Evolutionary conservation across 2,888 invertebrate genomes (phyloP), one percentile per base, ranked within the genome.

Genomic region (Boloria selene): DNA sequence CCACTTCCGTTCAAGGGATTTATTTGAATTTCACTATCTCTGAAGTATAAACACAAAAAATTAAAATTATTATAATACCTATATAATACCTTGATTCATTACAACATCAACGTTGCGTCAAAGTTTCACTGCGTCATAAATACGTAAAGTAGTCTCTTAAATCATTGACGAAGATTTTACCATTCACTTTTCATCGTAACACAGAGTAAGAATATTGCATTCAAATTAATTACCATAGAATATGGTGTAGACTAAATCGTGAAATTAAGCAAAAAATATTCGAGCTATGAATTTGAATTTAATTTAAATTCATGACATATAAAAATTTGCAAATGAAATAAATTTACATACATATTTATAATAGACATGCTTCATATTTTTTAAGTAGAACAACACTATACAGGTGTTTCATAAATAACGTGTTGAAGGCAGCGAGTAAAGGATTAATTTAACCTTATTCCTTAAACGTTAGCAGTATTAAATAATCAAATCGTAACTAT

Each of bases 401-500:
- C 64, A 65, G 59, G 59, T 82, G 75, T 77, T 73, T 78, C 73
- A 77, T 77, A 81, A 85, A 85, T 83, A 84, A 85, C 79, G 80
- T 83, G 80, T 78, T 77, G 72, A 77, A 71, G 72, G 70, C 70
- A 69, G 67, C 63, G 67, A 64, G 64, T 74, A 77, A 77, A 77
- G 78, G 77, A 72, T 77, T 77, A 77, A 75, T 77, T 68, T 70
- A 68, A 69, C 72, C 70, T 73, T 70, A 71, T 70, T 76, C 74
- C 74, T 78, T 75, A 75, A 82, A 80, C 81, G 82, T 82, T 79
- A 84, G 83, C 79, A 80, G 83, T 79, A 82, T 84, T 73, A 81
- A 82, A 85, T 79, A 84, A 87, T 86, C 81, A 84, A 84, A 82
- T 83, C 79, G 80, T 84, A 80, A 79, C 80, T 82, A 80, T 81